These are phyloP conservation scores for Zapornia atra DNA, from an alignment of 2,113 vertebrate species.

Conservation along the genomic window DNA sequence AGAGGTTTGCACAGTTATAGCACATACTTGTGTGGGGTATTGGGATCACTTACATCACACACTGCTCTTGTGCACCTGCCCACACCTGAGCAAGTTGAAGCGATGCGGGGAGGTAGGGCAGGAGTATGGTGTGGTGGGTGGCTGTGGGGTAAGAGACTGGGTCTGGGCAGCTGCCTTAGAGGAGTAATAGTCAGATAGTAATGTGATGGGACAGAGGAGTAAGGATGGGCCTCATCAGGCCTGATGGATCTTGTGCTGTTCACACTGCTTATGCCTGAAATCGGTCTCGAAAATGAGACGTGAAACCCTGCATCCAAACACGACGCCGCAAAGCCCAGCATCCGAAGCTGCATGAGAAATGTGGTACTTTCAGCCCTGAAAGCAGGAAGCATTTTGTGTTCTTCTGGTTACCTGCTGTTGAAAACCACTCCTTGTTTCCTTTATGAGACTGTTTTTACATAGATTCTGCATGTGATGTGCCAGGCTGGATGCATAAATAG, in stretches of 20 bases:
- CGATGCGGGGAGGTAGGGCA: accelerated
- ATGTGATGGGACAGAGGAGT: no score
- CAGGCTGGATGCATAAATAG: not conserved
- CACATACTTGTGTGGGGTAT: not conserved
- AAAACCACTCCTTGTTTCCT: not conserved
- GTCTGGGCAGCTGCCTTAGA: not conserved
- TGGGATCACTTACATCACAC: not conserved
- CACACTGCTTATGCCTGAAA: not conserved
- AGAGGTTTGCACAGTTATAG: not conserved
- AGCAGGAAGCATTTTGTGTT: not conserved
- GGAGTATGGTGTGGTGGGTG: no score
- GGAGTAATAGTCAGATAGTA: not conserved
- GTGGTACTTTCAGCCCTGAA: not conserved
- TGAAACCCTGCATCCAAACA: not conserved
- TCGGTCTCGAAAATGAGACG: not conserved
- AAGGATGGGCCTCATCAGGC: not conserved
- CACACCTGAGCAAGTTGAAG: not conserved
- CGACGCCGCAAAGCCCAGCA: not conserved
- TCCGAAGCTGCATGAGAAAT: not conserved
- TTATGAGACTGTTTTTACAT: not conserved
- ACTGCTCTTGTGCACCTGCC: not conserved
- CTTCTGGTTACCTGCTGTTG: not conserved
- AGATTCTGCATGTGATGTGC: not conserved
- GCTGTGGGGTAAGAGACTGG: not conserved
- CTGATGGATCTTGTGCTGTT: not conserved